These are phyloP conservation scores for Sclerurus mexicanus DNA, from an alignment of 2,113 vertebrate genomes.

Conservation along the genomic window DNA sequence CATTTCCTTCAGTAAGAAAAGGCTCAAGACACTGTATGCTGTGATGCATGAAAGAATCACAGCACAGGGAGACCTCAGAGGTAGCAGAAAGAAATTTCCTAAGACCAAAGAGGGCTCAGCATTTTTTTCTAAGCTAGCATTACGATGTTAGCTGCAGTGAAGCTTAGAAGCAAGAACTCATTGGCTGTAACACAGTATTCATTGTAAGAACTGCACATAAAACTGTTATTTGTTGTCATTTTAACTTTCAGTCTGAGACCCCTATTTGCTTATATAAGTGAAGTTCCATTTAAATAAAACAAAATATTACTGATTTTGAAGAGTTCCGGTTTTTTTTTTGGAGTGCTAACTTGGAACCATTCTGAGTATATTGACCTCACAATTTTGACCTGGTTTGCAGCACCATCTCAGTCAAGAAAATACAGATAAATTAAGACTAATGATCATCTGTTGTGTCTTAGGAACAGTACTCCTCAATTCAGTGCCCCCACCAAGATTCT, in stretches of 20 bases:
- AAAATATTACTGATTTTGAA: neutral
- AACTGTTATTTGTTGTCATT: neutral
- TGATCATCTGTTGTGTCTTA: neutral
- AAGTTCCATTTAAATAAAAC: neutral
- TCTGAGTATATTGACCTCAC: neutral
- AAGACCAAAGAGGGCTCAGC: neutral
- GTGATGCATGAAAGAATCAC: neutral
- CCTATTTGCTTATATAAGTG: neutral
- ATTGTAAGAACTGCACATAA: neutral
- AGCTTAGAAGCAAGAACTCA: neutral
- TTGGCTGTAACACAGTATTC: neutral
- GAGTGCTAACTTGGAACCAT: neutral
- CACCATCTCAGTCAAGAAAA: neutral
- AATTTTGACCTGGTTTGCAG: neutral
- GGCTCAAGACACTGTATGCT: neutral
- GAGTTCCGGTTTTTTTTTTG: neutral
- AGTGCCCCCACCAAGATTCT: neutral
- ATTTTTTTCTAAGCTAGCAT: neutral
- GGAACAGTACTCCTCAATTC: neutral
- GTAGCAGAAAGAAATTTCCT: neutral
- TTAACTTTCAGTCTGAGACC: neutral
- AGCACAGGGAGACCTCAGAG: neutral
- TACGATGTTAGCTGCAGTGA: neutral
- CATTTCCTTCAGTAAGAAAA: neutral
- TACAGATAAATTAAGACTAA: neutral